phyloP scores from a whole-genome alignment of 2,113 vertebrate species.

The Silurus meridionalis region DNA sequence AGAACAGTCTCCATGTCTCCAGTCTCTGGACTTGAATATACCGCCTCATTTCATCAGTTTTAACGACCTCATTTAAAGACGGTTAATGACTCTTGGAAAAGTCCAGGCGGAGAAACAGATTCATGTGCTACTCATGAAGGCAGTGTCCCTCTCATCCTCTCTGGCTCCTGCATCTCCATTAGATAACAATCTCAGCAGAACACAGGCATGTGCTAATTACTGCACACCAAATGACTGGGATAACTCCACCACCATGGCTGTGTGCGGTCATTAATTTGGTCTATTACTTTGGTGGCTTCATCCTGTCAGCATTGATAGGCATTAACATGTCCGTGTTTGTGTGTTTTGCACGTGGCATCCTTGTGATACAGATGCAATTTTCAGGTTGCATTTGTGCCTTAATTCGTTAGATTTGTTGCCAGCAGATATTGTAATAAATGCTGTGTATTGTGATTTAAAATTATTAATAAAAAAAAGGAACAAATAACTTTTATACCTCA shows the following conservation, averaged over 20 bases:
- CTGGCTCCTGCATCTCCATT: conserved; percentile 64
- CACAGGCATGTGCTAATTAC: conserved; percentile 61
- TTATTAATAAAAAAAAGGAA: background rate
- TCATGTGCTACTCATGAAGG: conserved; percentile 60
- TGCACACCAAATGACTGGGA: conserved; percentile 40
- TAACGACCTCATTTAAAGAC: conserved; percentile 74
- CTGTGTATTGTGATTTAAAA: background rate
- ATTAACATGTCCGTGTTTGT: conserved; percentile 10
- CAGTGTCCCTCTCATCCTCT: conserved; percentile 60
- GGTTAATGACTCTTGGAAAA: conserved; percentile 74
- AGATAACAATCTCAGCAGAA: conserved; percentile 56
- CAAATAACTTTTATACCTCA: background rate
- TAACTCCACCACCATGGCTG: conserved; percentile 31
- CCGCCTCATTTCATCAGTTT: conserved; percentile 69
- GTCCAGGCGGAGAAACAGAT: conserved; percentile 66
- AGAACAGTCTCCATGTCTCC: conserved; percentile 59
- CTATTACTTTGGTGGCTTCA: background rate
- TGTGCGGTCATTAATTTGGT: conserved; percentile 24
- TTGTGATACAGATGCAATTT: conserved; percentile 17
- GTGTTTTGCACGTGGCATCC: background rate
- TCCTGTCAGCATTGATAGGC: background rate
- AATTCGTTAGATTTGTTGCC: background rate
- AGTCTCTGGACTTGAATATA: conserved; percentile 61
- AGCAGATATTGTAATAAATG: background rate
- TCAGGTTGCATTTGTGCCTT: conserved; percentile 7